A percentile compares a stretch with the other conserved stretches of the same genome.
Evolutionary conservation across 1,140 invertebrate species (phyloP).

Genomic region (Aricia agestis): DNA sequence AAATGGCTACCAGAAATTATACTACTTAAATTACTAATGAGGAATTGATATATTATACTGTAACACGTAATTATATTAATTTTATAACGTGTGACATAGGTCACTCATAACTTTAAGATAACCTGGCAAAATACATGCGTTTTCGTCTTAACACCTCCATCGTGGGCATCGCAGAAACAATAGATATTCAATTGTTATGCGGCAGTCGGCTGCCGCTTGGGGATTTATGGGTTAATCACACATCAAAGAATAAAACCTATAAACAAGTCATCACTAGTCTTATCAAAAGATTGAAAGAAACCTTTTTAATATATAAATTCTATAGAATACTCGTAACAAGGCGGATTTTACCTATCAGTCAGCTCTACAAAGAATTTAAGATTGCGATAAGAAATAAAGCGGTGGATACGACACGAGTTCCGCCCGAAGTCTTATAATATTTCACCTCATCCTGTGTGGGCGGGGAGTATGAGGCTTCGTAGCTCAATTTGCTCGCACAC

Average conservation of each 20-base stretch:
- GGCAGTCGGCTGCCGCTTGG: no score
- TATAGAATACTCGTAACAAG: slow-evolving; percentile 11
- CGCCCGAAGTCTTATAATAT: slow-evolving; percentile 61
- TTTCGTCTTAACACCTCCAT: no score
- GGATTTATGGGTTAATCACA: no score
- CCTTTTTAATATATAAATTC: not conserved
- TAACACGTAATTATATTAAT: no score
- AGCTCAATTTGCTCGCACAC: slow-evolving; percentile 78
- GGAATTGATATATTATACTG: no score
- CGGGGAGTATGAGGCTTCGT: slow-evolving; percentile 74
- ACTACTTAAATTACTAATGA: not conserved
- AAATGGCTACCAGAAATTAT: not conserved
- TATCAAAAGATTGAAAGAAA: not conserved
- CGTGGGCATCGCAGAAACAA: no score
- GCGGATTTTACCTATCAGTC: slow-evolving; percentile 18
- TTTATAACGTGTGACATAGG: no score
- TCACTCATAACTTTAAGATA: no score
- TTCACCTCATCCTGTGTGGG: slow-evolving; percentile 69
- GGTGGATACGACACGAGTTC: slow-evolving; percentile 24
- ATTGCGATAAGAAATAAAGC: not conserved
- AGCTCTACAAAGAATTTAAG: slow-evolving; percentile 26
- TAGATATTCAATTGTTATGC: no score
- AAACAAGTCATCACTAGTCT: no score
- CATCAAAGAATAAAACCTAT: not conserved
- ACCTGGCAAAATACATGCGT: no score